Evolutionary conservation across 2,113 vertebrate genomes (phyloP).

Genomic region (Larimichthys polyactis): DNA sequence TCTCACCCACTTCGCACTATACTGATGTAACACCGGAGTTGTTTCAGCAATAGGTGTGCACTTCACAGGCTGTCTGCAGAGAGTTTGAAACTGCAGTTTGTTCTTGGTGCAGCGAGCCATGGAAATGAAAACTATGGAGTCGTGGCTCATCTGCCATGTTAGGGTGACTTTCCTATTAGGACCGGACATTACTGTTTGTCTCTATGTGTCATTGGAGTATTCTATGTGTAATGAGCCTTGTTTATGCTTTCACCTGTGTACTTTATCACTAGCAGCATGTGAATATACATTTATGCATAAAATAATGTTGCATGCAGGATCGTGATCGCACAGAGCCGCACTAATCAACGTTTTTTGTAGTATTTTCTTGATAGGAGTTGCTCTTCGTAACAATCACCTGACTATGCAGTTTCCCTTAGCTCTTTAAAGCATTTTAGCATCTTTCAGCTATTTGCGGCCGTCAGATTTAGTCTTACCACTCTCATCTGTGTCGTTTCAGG

Average conservation of each 20-base stretch:
- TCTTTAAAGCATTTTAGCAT: background rate
- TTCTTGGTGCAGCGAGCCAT: slow-evolving; percentile 47
- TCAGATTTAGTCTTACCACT: background rate
- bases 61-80: slow-evolving; percentile 45
- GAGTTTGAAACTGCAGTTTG: slow-evolving; percentile 53
- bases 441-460: background rate
- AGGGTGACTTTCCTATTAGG: background rate
- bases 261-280: slow-evolving; percentile 18
- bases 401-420: background rate
- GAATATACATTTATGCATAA: background rate
- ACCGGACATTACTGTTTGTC: slow-evolving; percentile 4
- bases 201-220: background rate
- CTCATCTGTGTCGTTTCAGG: background rate
- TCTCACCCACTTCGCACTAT: slow-evolving; percentile 61
- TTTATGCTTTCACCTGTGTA: slow-evolving; percentile 22
- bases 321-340: background rate
- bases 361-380: background rate
- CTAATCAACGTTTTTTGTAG: background rate
- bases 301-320: background rate
- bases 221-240: slow-evolving; percentile 7
- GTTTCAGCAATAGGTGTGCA: slow-evolving; percentile 72
- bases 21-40: slow-evolving; percentile 73
- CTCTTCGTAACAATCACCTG: background rate
- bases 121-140: slow-evolving; percentile 14
- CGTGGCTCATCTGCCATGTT: slow-evolving; percentile 35